Conservation (phyloP, 2,888 invertebrate species). For the Tachina lurida region DNA sequence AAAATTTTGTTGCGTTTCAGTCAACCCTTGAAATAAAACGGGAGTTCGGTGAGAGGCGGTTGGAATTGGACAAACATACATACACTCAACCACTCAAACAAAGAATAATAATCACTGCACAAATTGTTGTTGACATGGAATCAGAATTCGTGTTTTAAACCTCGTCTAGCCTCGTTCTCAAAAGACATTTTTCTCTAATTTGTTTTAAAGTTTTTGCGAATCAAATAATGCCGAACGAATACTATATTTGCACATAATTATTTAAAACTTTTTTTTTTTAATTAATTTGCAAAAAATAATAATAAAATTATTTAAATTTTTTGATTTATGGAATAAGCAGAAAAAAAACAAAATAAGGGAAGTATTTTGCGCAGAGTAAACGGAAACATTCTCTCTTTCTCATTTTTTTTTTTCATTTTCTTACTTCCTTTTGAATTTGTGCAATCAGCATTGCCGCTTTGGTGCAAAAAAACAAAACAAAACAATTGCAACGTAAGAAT, state of each 20-base stretch:
- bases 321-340: background rate
- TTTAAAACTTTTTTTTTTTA: background rate
- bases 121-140: slow-evolving; percentile 62
- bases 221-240: background rate
- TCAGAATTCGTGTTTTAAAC: slow-evolving; percentile 52
- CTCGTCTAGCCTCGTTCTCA: slow-evolving; percentile 63
- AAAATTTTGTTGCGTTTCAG: slow-evolving; percentile 10
- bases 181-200: background rate
- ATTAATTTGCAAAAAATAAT: background rate
- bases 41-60: slow-evolving; percentile 50
- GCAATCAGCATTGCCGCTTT: background rate
- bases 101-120: slow-evolving; percentile 47
- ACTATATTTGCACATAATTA: too few relatives aligned
- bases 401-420: background rate
- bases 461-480: background rate
- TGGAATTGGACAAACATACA: slow-evolving; percentile 45
- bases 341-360: slow-evolving; percentile 24
- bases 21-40: slow-evolving; percentile 51
- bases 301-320: background rate
- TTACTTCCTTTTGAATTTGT: background rate
- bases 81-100: slow-evolving; percentile 3
- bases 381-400: slow-evolving; percentile 34
- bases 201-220: slow-evolving; percentile 2
- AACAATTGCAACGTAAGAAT: too few relatives aligned
- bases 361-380: slow-evolving; percentile 16